Base-by-base conservation (phyloP, 1,140 invertebrate species). In the Cyphomyrmex costatus region DNA sequence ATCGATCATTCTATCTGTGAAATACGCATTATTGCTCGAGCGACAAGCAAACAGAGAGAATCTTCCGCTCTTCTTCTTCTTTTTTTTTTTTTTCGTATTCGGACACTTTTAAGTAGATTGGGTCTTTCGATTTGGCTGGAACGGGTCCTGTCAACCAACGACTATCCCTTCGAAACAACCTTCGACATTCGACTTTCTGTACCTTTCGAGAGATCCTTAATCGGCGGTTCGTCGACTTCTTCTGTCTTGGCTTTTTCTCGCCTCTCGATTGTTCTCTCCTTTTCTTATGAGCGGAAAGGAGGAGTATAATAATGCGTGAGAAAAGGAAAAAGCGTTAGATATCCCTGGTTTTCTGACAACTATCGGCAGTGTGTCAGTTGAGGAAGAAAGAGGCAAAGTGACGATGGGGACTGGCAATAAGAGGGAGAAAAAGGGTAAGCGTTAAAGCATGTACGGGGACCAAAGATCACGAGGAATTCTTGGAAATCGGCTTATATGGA, bases 381-480 rank as follows among this genome's bases (percentile, higher is more conserved):
- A 88, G 27, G 85, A 85, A 89, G 83, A 73, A 79, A 65, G 87
- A 77, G 30, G 70, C 58, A 49, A 61, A 68, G 30, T 36, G 51
- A 58, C 51, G 33, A 71, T 33, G 33, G n/a, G 77, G 42, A 7
- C 42, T 66, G 77, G 65, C 71, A 60, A 33, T 27, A 12, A 24
- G 42, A 12, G 6, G 21, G 6, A 14, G 6, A 24, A 33, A 53
- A 46, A 51, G 78, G 63, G 70, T 58, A 66, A 88, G 83, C 78
- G 89, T 90, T 90, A 88, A 90, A 90, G 89, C 89, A 85, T 88
- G 87, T 87, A 89, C 85, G 85, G 90, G 87, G 93, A 93, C 89
- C 91, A 94, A 93, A 93, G 93, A 94, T 93, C 92, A 92, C 89
- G 87, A 86, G 73, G 89, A 85, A 93, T 94, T 93, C 92, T 89